These are phyloP conservation scores for Dermolepida albohirtum DNA, from an alignment of 2,888 invertebrate species.

Conservation along the genomic window DNA sequence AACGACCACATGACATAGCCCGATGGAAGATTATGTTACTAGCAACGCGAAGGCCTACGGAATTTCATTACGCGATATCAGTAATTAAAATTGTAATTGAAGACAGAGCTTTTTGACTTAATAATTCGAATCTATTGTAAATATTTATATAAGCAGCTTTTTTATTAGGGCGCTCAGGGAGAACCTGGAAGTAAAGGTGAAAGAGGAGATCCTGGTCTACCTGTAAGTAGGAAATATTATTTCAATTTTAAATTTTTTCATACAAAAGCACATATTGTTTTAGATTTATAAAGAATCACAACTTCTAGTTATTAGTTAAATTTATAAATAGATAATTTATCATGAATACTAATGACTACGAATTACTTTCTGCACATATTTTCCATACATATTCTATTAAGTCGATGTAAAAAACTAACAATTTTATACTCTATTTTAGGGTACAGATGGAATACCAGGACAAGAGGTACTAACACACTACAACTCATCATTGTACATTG, in stretches of 20 bases:
- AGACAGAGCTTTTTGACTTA: no score
- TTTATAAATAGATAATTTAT: no score
- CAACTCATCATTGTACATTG: slow-evolving; percentile 26
- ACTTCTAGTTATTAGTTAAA: no score
- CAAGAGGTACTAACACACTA: slow-evolving; percentile 76
- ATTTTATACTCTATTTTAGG: slow-evolving; percentile 72
- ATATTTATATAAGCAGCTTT: slow-evolving; percentile 25
- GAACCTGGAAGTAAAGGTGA: slow-evolving; percentile 93
- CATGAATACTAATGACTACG: no score
- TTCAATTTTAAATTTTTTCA: background rate
- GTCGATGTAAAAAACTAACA: slow-evolving; percentile 9
- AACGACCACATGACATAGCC: no score
- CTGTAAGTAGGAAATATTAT: slow-evolving; percentile 75
- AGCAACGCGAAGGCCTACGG: no score
- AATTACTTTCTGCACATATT: no score
- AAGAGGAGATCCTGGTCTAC: slow-evolving; percentile 92
- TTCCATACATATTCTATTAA: no score
- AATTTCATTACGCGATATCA: no score
- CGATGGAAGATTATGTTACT: no score
- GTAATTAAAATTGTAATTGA: no score
- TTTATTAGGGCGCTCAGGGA: slow-evolving; percentile 86
- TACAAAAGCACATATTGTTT: background rate
- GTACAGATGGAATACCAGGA: slow-evolving; percentile 93
- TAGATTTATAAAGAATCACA: no score
- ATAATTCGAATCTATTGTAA: background rate